A percentile compares a stretch with the other conserved stretches of the same genome.
These are phyloP conservation scores for human (Homo sapiens) DNA, from an alignment of 2,113 vertebrate species.

Conservation along the genomic window DNA sequence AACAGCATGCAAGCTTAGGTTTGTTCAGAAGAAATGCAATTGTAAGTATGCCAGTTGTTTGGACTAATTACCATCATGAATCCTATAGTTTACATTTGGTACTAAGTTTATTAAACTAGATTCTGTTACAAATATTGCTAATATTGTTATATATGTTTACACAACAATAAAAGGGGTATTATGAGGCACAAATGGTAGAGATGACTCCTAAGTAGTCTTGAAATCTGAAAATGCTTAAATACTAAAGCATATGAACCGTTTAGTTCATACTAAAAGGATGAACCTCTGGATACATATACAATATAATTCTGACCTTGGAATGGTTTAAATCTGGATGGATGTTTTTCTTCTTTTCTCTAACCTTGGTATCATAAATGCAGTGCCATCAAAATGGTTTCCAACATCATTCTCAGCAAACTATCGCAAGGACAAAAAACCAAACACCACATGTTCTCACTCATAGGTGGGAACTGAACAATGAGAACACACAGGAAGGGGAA, in stretches of 20 bases:
- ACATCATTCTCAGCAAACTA: too few relatives aligned
- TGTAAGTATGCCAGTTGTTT: conserved; percentile 88
- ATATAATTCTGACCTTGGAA: not conserved
- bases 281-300: not conserved
- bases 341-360: not conserved
- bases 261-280: not conserved
- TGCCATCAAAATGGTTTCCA: not conserved
- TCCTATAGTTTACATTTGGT: not conserved
- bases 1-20: conserved; percentile 98
- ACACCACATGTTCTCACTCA: too few relatives aligned
- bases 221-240: not conserved
- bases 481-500: too few relatives aligned
- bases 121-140: conserved; percentile 41
- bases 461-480: too few relatives aligned
- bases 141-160: not conserved
- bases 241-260: not conserved
- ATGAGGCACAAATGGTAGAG: not conserved
- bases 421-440: too few relatives aligned
- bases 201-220: not conserved
- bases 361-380: not conserved
- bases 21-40: conserved; percentile 99
- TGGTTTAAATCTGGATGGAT: not conserved
- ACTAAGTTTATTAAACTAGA: not conserved
- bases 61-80: not conserved
- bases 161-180: not conserved